Conservation (phyloP, 1,140 invertebrate species). For the Brachionus calyciflorus region DNA sequence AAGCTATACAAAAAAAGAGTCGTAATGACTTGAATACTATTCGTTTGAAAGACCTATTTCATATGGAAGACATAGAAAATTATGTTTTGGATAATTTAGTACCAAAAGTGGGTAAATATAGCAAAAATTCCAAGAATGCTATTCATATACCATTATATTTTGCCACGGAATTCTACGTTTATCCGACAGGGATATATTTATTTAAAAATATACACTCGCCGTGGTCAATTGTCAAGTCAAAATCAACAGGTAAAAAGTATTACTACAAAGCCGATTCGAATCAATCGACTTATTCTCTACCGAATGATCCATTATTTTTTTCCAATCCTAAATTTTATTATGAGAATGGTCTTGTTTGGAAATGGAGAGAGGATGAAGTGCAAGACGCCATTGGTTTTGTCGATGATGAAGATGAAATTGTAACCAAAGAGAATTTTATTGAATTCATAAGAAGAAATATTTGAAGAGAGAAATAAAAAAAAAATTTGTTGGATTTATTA, state of each 20-base stretch:
- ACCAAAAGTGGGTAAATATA: not conserved
- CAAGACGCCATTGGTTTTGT: not conserved
- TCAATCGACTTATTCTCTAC: not conserved
- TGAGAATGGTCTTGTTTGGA: slow-evolving; percentile 37
- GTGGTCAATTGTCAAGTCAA: slow-evolving; percentile 34
- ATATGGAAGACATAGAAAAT: slow-evolving; percentile 16
- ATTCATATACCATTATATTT: slow-evolving; percentile 33
- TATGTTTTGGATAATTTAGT: slow-evolving; percentile 11
- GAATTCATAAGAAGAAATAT: not conserved
- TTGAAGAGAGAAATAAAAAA: not conserved
- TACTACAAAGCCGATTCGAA: slow-evolving; percentile 1
- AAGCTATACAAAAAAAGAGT: slow-evolving; percentile 31
- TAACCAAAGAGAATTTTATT: slow-evolving; percentile 34
- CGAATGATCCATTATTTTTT: slow-evolving; percentile 32
- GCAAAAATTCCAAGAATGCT: not conserved
- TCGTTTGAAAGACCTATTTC: slow-evolving; percentile 21
- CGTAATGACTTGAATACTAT: slow-evolving; percentile 16
- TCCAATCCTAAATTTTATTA: slow-evolving; percentile 26
- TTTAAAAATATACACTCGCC: slow-evolving; percentile 21
- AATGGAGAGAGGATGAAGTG: slow-evolving; percentile 20
- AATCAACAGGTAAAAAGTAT: slow-evolving; percentile 27
- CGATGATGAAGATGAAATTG: not conserved
- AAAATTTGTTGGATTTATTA: not conserved
- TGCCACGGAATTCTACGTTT: slow-evolving; percentile 16
- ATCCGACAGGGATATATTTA: slow-evolving; percentile 36